These are phyloP conservation scores for Calidris pugnax DNA, from an alignment of 2,113 vertebrate genomes.

Conservation along the genomic window DNA sequence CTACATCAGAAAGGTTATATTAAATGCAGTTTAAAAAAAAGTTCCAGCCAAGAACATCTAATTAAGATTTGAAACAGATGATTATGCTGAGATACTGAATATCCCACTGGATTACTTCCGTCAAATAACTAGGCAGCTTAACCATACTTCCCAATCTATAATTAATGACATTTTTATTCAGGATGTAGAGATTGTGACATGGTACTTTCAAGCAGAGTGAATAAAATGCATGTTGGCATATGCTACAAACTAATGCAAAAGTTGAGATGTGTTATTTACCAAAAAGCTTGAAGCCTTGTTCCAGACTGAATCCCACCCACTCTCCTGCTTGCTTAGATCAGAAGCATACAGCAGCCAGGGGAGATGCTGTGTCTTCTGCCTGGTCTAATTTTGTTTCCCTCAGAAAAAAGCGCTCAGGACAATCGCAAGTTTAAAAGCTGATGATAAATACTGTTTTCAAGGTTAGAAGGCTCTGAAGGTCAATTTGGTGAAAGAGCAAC, in stretches of 20 bases:
- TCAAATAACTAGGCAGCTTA: conserved; percentile 3
- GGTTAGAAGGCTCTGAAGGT: not conserved
- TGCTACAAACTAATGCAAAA: not conserved
- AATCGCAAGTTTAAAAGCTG: not conserved
- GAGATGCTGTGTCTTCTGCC: not conserved
- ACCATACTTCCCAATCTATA: not conserved
- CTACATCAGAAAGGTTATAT: not conserved
- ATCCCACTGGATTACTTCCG: not conserved
- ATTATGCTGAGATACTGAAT: not conserved
- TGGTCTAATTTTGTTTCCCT: not conserved
- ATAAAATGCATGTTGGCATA: not conserved
- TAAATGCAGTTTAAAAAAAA: not conserved
- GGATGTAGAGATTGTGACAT: not conserved
- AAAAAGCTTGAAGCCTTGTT: not conserved
- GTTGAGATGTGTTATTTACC: not conserved
- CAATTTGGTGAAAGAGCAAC: not conserved
- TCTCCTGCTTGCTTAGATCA: not conserved
- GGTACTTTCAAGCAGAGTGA: not conserved
- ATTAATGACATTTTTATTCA: conserved; percentile 2
- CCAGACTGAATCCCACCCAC: not conserved
- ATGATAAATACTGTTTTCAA: not conserved
- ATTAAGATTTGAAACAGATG: conserved; percentile 29
- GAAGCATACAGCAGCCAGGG: not conserved
- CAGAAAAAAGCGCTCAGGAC: not conserved
- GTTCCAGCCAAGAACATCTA: not conserved